Base-by-base conservation (phyloP, 2,888 invertebrate species). In the Cybosia mesomella region DNA sequence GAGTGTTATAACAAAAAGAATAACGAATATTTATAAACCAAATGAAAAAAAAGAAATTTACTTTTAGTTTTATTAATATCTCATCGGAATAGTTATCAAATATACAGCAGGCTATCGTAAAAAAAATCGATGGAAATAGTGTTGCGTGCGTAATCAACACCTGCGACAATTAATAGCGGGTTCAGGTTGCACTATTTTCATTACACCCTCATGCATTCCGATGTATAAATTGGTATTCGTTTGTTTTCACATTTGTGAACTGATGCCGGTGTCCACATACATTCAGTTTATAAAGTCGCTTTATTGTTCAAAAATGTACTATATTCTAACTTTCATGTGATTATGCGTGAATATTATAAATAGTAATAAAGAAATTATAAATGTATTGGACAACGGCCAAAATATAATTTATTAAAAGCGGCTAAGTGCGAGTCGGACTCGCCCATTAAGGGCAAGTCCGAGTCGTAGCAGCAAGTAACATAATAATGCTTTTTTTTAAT, bases 161-260 rank as follows among this genome's bases (percentile, higher is more conserved):
- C 91, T 90, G 91, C 66, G 86, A 89, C 91, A 89, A 91, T 91
- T 91, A 91, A 91, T 90, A 86, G 85, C 72, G 70, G 72, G 77
- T 74, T 77, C 79, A 75, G 77, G 66, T 76, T 78, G 75, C 83
- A 79, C 80, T 84, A 87, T 84, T 89, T 89, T 88, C 87, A 89
- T 88, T 90, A 88, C 84, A 75, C 75, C 72, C 63, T 66, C 64
- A 66, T 68, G 68, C 70, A 60, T 70, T 64, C 68, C 67, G 68
- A 71, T 73, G 66, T 67, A 75, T 79, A 75, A 77, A 77, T 76
- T 68, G 73, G 65, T 72, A 73, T 80, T 80, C 70, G 74, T 80
- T 78, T 80, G 78, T 80, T 77, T 79, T 71, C 77, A 68, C 70
- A 72, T 67, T 74, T 77, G 70, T 75, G 77, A 73, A 78, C 73